phyloP scores from a whole-genome alignment of 2,113 vertebrate species.

The Amia ocellicauda region DNA sequence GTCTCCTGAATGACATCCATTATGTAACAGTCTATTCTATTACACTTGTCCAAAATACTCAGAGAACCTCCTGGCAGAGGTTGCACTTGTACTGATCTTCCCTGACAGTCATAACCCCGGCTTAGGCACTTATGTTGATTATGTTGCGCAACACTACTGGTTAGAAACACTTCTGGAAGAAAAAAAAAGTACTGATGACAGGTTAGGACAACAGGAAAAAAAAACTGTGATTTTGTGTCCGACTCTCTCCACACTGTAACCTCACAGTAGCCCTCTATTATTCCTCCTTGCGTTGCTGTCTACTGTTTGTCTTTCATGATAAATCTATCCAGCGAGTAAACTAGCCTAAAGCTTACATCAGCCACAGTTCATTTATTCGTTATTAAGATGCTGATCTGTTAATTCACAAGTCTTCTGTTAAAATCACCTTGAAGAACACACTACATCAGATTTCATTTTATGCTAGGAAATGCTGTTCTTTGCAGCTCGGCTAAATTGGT shows the following conservation, averaged over 20 bases:
- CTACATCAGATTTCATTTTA: too few species aligned
- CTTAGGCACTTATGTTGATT: not conserved
- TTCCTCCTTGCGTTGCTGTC: conserved; percentile 15
- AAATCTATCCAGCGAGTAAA: conserved; percentile 13
- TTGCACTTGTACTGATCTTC: conserved; percentile 1
- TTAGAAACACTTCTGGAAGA: not conserved
- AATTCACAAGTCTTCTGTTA: too few species aligned
- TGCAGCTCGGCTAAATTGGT: too few species aligned
- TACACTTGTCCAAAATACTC: not conserved
- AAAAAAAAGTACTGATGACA: not conserved
- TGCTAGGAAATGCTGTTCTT: too few species aligned
- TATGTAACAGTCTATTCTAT: conserved; percentile 11
- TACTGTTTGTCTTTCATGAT: conserved; percentile 21
- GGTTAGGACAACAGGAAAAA: not conserved
- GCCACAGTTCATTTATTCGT: too few species aligned
- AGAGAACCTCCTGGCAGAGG: conserved; percentile 3
- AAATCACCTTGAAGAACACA: too few species aligned
- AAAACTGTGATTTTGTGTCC: too few species aligned
- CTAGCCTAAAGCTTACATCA: conserved; percentile 8
- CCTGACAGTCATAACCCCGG: not conserved
- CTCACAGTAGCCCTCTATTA: conserved; percentile 15
- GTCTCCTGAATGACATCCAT: conserved; percentile 14
- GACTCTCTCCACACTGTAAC: not conserved
- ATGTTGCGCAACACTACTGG: not conserved
- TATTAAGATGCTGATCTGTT: too few species aligned